phyloP scores from a whole-genome alignment of 2,888 invertebrate genomes.

The Steinernema carpocapsae region DNA sequence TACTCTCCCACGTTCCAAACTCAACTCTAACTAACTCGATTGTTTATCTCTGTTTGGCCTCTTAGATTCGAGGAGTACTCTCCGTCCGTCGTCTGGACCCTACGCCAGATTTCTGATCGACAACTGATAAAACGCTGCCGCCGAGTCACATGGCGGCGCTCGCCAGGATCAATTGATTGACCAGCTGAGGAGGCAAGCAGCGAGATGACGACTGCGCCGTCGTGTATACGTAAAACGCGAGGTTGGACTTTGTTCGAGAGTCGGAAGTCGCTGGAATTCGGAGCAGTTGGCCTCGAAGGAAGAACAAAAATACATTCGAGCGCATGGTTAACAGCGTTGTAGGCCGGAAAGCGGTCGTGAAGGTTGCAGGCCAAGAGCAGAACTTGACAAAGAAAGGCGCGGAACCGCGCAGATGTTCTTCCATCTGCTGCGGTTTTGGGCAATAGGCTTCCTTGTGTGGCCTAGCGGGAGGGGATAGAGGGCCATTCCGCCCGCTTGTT shows the following conservation, averaged over 20 bases:
- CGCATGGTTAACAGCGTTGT: background rate
- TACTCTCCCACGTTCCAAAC: no score
- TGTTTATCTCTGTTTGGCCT: background rate
- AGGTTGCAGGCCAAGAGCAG: background rate
- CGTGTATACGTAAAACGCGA: background rate
- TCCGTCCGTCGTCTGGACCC: background rate
- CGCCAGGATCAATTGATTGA: constrained; percentile 28
- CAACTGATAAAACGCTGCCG: background rate
- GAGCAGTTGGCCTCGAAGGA: constrained; percentile 9
- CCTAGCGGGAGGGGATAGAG: background rate
- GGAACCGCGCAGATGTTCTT: background rate
- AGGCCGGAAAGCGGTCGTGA: background rate
- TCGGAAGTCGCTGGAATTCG: background rate
- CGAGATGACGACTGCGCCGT: constrained; percentile 14
- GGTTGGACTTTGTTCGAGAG: constrained; percentile 21
- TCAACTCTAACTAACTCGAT: no score
- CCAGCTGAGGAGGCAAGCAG: constrained; percentile 31
- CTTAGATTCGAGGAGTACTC: background rate
- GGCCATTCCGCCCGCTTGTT: constrained; percentile 5
- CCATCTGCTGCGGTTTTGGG: background rate
- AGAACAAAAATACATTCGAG: background rate
- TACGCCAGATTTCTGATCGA: background rate
- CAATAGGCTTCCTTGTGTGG: background rate
- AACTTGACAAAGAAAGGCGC: background rate
- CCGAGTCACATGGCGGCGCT: constrained; percentile 29